Conservation (phyloP, 1,140 invertebrate species). For the Pseudomyrmex pallidus region DNA sequence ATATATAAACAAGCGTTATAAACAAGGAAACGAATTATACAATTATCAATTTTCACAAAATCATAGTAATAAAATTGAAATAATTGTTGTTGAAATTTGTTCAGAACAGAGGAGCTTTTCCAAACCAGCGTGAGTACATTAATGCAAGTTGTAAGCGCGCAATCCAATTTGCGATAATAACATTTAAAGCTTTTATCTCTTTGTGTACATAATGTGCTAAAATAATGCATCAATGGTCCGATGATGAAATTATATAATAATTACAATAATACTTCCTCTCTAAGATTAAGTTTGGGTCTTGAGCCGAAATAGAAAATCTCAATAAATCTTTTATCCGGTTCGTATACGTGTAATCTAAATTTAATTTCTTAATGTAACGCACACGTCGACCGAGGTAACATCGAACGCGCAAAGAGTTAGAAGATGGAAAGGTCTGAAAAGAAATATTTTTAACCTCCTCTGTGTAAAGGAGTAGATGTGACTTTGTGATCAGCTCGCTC, state of each 20-base stretch:
- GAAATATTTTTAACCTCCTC: conserved; percentile 38
- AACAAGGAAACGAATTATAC: background rate
- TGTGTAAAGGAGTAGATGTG: conserved; percentile 9
- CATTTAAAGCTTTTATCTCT: background rate
- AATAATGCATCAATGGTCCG: background rate
- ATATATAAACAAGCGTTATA: background rate
- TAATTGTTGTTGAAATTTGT: conserved; percentile 22
- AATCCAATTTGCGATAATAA: conserved; percentile 9
- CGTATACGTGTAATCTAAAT: background rate
- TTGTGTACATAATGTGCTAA: background rate
- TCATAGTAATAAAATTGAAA: conserved; percentile 4
- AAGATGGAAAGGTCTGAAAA: conserved; percentile 13
- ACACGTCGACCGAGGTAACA: background rate
- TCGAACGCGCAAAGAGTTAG: conserved; percentile 16
- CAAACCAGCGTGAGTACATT: background rate
- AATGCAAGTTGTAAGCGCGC: background rate
- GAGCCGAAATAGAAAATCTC: no score
- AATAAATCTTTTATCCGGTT: background rate
- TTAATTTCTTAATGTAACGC: conserved; percentile 46
- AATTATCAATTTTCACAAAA: conserved; percentile 29
- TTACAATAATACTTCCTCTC: no score
- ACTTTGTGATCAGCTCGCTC: conserved; percentile 6
- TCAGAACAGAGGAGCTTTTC: background rate
- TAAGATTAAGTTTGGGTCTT: no score
- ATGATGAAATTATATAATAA: background rate